A percentile compares a stretch with the other conserved stretches of the same genome.
phyloP scores from a whole-genome alignment of 2,797 vertebrate species.

The Emys orbicularis region DNA sequence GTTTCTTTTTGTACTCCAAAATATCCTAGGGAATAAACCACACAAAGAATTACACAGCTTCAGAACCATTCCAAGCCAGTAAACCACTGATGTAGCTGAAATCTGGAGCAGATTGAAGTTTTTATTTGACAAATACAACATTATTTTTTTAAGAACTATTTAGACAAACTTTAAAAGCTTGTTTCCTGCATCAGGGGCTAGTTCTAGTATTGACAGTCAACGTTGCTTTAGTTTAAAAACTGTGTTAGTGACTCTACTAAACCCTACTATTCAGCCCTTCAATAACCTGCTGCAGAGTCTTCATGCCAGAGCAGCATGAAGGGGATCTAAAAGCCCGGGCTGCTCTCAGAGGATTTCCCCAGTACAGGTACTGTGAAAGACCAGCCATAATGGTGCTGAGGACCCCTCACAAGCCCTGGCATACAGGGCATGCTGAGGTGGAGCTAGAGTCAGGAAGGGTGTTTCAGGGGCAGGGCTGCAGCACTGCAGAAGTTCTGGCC shows the following conservation, averaged over 20 bases:
- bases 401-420: background rate
- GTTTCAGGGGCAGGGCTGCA: background rate
- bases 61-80: background rate
- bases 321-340: background rate
- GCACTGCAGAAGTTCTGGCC: background rate
- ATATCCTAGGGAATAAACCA: constrained; percentile 87
- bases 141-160: background rate
- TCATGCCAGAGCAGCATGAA: background rate
- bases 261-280: background rate
- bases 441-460: background rate
- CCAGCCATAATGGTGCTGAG: background rate
- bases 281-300: background rate
- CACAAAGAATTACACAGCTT: background rate
- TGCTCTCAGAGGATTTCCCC: background rate
- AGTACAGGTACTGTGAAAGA: background rate
- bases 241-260: background rate
- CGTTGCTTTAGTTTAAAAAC: background rate
- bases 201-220: background rate
- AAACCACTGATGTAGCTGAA: background rate
- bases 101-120: background rate
- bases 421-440: background rate
- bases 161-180: background rate
- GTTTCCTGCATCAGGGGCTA: background rate
- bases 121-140: background rate
- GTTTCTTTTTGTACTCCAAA: constrained; percentile 98